These are phyloP conservation scores for Scophthalmus maximus DNA, from an alignment of 2,113 vertebrate species.

Conservation along the genomic window DNA sequence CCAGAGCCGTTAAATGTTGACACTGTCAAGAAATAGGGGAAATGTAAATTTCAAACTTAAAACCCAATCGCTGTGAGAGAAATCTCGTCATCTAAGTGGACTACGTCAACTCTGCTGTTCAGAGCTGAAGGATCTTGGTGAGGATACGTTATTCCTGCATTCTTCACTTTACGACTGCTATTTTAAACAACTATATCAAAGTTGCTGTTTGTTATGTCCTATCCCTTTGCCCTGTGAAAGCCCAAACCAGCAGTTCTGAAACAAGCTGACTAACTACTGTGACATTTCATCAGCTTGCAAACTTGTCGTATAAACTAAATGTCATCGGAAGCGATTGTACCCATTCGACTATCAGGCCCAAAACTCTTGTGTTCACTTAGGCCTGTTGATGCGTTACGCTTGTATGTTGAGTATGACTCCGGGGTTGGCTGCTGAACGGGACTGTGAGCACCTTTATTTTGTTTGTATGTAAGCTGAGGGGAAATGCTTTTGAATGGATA, in stretches of 20 bases:
- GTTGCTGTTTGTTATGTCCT: background rate
- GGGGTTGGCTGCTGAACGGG: constrained; percentile 4
- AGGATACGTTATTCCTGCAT: constrained; percentile 12
- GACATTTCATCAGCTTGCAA: background rate
- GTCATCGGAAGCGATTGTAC: background rate
- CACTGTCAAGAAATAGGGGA: background rate
- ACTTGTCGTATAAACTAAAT: background rate
- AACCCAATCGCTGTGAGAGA: background rate
- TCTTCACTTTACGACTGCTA: constrained; percentile 4
- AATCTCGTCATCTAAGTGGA: background rate
- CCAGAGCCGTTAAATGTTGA: constrained; percentile 44
- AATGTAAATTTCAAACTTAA: background rate
- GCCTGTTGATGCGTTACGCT: constrained; percentile 6
- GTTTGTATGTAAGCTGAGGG: constrained; percentile 37
- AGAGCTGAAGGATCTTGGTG: background rate
- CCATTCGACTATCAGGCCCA: background rate
- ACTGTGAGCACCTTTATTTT: constrained; percentile 20
- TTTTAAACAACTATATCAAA: constrained; percentile 9
- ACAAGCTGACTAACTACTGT: background rate
- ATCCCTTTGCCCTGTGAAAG: background rate
- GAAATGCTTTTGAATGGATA: constrained; percentile 58
- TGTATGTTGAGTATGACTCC: background rate
- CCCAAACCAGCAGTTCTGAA: background rate
- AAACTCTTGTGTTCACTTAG: background rate
- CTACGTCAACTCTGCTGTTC: background rate